Evolutionary conservation across 2,113 vertebrate genomes (phyloP).

Genomic region (Cynopterus brachyotis): DNA sequence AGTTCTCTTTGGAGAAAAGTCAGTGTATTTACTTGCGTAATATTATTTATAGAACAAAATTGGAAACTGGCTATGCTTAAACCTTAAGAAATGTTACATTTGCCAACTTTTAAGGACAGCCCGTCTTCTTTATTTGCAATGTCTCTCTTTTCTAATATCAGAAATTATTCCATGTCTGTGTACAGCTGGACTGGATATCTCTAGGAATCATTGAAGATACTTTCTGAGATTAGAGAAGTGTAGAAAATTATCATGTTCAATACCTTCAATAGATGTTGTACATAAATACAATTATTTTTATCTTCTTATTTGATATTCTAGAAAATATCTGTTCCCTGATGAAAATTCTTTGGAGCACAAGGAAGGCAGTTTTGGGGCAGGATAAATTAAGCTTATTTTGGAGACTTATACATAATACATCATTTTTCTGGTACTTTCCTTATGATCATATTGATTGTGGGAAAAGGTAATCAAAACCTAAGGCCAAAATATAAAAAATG

Average conservation of each 20-base stretch:
- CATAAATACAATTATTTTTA: background rate
- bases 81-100: background rate
- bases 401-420: accelerated
- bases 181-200: background rate
- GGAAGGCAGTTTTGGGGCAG: background rate
- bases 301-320: background rate
- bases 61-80: background rate
- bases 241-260: background rate
- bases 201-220: background rate
- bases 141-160: background rate
- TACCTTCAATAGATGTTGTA: background rate
- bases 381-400: background rate
- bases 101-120: background rate
- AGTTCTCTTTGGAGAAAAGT: background rate
- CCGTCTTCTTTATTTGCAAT: background rate
- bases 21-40: background rate
- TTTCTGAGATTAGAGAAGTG: background rate
- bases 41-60: background rate
- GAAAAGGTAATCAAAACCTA: background rate
- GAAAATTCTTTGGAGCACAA: background rate
- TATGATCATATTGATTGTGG: background rate
- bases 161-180: background rate
- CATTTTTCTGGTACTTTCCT: background rate
- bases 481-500: background rate
- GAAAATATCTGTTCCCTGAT: background rate